Conservation (phyloP, 2,888 invertebrate species). For the Cinara cedri region DNA sequence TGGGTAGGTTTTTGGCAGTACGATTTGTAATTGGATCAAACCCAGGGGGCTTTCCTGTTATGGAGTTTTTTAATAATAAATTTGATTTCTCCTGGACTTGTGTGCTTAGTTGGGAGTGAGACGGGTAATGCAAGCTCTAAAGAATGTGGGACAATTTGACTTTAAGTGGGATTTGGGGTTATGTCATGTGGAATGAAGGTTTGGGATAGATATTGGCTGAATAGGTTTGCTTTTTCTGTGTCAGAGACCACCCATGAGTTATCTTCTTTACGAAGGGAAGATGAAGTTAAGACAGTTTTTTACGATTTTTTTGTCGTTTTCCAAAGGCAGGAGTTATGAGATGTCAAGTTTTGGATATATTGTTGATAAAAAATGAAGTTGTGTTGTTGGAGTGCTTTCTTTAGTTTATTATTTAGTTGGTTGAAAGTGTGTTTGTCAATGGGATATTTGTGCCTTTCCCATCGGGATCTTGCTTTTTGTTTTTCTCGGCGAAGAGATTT, state of each 20-base stretch:
- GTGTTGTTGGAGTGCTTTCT: slow-evolving; percentile 11
- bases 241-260: slow-evolving; percentile 25
- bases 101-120: not conserved
- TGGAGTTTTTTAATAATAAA: not conserved
- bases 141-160: not conserved
- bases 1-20: not conserved
- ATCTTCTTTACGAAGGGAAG: slow-evolving; percentile 8
- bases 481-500: slow-evolving; percentile 10
- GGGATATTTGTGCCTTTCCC: slow-evolving; percentile 8
- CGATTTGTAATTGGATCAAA: not conserved
- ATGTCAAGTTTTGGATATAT: not conserved
- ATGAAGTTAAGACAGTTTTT: slow-evolving; percentile 10
- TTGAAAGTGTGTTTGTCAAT: not conserved
- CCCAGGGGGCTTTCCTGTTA: not conserved
- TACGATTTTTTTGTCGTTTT: slow-evolving; percentile 1
- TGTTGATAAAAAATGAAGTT: not conserved
- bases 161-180: slow-evolving; percentile 16
- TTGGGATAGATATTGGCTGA: slow-evolving; percentile 16
- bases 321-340: not conserved
- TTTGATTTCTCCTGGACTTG: slow-evolving; percentile 14
- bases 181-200: slow-evolving; percentile 1
- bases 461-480: not conserved
- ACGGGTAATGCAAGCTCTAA: not conserved
- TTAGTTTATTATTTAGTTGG: not conserved
- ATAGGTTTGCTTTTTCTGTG: slow-evolving; percentile 26